These are phyloP conservation scores for Phyto melanocephala DNA, from an alignment of 2,888 invertebrate species.

Conservation along the genomic window DNA sequence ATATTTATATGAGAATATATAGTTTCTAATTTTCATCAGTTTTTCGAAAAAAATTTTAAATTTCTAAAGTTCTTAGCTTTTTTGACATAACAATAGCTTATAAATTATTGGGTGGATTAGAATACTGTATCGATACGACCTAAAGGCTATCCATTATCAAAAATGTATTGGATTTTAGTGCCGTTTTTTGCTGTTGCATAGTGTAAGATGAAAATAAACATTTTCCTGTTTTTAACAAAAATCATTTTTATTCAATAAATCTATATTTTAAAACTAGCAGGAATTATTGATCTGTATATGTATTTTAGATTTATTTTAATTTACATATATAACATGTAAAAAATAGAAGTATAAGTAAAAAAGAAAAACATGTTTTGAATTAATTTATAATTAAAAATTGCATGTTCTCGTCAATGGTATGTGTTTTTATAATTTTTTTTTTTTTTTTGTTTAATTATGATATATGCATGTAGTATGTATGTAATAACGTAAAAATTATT, in stretches of 20 bases:
- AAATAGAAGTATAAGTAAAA: constrained; percentile 73
- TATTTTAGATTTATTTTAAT: constrained; percentile 31
- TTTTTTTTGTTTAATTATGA: constrained; percentile 57
- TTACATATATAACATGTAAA: constrained; percentile 78
- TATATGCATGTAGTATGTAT: too few relatives aligned
- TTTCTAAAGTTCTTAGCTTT: too few relatives aligned
- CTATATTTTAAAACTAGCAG: constrained; percentile 71
- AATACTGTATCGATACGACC: too few relatives aligned
- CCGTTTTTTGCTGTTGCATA: too few relatives aligned
- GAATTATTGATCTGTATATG: constrained; percentile 55
- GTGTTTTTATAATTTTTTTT: constrained; percentile 18
- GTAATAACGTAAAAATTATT: constrained; percentile 57
- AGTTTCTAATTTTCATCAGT: too few relatives aligned
- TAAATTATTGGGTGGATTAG: too few relatives aligned
- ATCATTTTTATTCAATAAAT: constrained; percentile 32
- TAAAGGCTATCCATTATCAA: too few relatives aligned
- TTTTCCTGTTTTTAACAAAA: constrained; percentile 36
- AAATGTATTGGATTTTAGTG: too few relatives aligned
- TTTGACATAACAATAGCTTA: too few relatives aligned
- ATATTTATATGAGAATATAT: too few relatives aligned
- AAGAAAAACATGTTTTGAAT: constrained; percentile 61
- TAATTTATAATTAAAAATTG: constrained; percentile 46
- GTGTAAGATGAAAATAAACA: too few relatives aligned
- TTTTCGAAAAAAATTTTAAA: too few relatives aligned
- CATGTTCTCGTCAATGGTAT: constrained; percentile 44